These are phyloP conservation scores for Percopsis transmontana DNA, from an alignment of 2,113 vertebrate genomes.

Conservation along the genomic window DNA sequence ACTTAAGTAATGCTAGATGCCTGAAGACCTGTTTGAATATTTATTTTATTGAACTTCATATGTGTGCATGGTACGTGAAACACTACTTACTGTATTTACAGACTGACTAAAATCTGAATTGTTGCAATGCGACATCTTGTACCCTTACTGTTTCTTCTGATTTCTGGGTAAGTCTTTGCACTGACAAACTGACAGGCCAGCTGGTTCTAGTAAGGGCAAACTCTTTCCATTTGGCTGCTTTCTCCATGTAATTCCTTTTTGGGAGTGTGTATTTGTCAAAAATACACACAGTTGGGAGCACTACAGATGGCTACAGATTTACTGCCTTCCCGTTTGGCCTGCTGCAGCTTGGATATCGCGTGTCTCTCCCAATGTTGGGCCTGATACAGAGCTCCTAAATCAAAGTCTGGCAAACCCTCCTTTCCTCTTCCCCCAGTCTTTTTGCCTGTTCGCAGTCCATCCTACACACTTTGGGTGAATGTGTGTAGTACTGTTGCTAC, in stretches of 20 bases:
- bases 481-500: constrained; percentile 27
- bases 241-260: constrained; percentile 65
- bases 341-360: constrained; percentile 64
- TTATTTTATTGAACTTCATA: too few species aligned
- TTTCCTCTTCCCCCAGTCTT: constrained; percentile 36
- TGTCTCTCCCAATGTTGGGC: constrained; percentile 65
- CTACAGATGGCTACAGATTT: constrained; percentile 77
- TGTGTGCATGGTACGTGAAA: too few species aligned
- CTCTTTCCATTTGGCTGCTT: constrained; percentile 69
- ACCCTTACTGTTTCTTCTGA: constrained; percentile 55
- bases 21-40: too few species aligned
- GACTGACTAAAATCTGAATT: constrained; percentile 14
- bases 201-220: constrained; percentile 68
- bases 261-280: constrained; percentile 68
- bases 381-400: constrained; percentile 73
- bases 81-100: not conserved
- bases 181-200: constrained; percentile 61
- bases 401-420: constrained; percentile 64
- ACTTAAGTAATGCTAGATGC: too few species aligned
- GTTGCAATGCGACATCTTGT: constrained; percentile 56
- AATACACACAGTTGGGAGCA: constrained; percentile 71
- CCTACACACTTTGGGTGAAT: constrained; percentile 23
- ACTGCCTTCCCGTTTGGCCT: constrained; percentile 68
- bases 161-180: constrained; percentile 57
- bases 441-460: constrained; percentile 20